A percentile compares a stretch with the other conserved stretches of the same genome.
Conservation (phyloP, 2,113 vertebrate genomes). For the Gadus chalcogrammus region DNA sequence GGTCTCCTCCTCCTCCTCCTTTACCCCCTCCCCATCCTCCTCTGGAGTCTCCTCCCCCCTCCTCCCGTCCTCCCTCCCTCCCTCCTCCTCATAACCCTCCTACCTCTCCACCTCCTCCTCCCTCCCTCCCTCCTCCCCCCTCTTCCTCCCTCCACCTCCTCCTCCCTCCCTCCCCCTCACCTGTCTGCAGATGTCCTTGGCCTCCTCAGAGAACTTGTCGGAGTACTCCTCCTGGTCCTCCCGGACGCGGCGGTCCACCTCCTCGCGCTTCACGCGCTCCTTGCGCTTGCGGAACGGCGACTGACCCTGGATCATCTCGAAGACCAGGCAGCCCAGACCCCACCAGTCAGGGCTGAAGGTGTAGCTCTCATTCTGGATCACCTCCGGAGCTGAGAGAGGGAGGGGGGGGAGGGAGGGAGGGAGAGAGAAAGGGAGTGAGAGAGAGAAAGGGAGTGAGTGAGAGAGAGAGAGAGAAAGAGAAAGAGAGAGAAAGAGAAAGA, state of each 20-base stretch:
- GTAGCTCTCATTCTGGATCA: constrained; percentile 87
- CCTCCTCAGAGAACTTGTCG: constrained; percentile 82
- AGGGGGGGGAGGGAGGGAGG: neutral
- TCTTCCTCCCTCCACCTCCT: too few relatives aligned
- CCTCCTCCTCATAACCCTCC: too few relatives aligned
- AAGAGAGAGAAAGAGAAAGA: too few relatives aligned
- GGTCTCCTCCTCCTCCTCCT: neutral
- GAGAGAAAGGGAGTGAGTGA: too few relatives aligned
- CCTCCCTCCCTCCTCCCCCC: too few relatives aligned
- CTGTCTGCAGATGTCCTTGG: constrained; percentile 87
- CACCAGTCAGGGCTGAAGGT: constrained; percentile 90
- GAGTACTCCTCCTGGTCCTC: constrained; percentile 83
- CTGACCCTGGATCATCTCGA: constrained; percentile 92
- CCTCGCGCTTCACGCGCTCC: constrained; percentile 84
- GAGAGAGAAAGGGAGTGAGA: too few relatives aligned
- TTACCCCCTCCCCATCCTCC: too few relatives aligned
- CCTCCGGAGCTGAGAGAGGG: constrained; percentile 82
- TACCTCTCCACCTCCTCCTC: too few relatives aligned
- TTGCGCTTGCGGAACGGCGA: constrained; percentile 86
- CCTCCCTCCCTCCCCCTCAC: constrained; percentile 56
- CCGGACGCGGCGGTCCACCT: constrained; percentile 84
- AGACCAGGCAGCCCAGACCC: constrained; percentile 90
- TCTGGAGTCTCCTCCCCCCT: too few relatives aligned
- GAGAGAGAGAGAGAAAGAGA: too few relatives aligned
- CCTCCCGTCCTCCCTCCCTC: too few relatives aligned